Base-by-base conservation (phyloP, 2,888 invertebrate genomes). In the Abrostola tripartita region DNA sequence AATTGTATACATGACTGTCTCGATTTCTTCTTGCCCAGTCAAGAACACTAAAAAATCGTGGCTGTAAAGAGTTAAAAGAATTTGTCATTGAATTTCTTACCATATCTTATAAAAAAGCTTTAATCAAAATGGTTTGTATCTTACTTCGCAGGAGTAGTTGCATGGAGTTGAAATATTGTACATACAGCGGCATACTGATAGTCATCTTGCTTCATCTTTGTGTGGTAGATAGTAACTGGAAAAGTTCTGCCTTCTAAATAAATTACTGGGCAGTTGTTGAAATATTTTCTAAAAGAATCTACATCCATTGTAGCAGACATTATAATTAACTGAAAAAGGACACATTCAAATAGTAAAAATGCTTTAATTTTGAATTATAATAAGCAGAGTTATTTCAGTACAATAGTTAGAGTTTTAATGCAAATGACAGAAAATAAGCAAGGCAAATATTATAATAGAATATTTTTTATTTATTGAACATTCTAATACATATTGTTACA, bases 301-400 rank as follows among this genome's bases (percentile, higher is more conserved):
- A 98, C 98, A 91, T 99, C 98, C 98, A 99, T 98, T 11, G 99
- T 99, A 0, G 99, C 99, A 0, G 99, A 99, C 97, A 99, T 99
- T 53, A 99, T 95, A 41, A 99, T 96, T 35, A 98, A 92, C 97
- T 97, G 86, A 40, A 71, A 71, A 41, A 1, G 9, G 8, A 8
- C 44, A 52, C 42, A 54, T 12, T 9, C 10, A 35, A 54, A 50
- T 24, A 24, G 24, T 24, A 2, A 24, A 24, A 24, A 24, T 2
- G 24, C 1, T 24, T 24, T 24, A 24, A 24, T 24, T 24, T 24
- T 24, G 4, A 24, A 24, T 24, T 24, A 24, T 24, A 24, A 24
- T 24, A 24, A 24, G 24, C 24, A 24, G 24, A 24, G 24, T 24
- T 24, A 24, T 24, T 24, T 4, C 4, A 4, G 24, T 24, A 24